Conservation (phyloP, 2,888 invertebrate species). For the Drosophila kuntzei region DNA sequence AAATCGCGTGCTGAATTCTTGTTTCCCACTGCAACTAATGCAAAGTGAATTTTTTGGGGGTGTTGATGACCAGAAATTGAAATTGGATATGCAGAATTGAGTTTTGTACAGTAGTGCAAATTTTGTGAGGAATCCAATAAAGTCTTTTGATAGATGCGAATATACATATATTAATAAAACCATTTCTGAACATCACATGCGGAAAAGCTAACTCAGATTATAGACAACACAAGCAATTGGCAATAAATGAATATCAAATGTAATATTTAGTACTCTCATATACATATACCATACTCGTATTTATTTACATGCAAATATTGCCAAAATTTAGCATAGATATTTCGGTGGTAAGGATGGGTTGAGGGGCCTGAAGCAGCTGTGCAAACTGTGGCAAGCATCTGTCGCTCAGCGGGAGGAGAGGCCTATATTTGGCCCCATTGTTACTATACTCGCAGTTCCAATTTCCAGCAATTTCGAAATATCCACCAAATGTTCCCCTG, state of each 20-base stretch:
- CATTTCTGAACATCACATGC: neutral
- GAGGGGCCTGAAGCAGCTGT: constrained; percentile 42
- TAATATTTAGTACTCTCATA: constrained; percentile 28
- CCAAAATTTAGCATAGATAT: constrained; percentile 64
- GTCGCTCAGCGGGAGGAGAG: constrained; percentile 32
- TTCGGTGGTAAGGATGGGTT: neutral
- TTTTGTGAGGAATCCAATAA: neutral
- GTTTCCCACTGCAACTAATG: constrained; percentile 7
- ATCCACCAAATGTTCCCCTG: neutral
- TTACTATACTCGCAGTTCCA: constrained; percentile 69
- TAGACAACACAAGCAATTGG: constrained; percentile 8
- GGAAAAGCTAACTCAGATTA: neutral
- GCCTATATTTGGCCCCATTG: constrained; percentile 61
- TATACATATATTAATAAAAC: neutral
- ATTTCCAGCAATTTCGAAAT: constrained; percentile 65
- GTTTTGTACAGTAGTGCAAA: neutral
- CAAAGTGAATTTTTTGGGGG: constrained; percentile 1
- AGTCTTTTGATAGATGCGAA: neutral
- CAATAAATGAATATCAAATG: constrained; percentile 37
- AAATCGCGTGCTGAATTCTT: constrained; percentile 48
- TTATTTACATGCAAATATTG: constrained; percentile 10
- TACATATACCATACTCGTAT: neutral
- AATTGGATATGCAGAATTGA: constrained; percentile 5
- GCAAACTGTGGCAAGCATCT: constrained; percentile 59
- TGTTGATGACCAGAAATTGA: constrained; percentile 1